Evolutionary conservation across 2,113 vertebrate species (phyloP).

Genomic region (mouse (Mus musculus)): DNA sequence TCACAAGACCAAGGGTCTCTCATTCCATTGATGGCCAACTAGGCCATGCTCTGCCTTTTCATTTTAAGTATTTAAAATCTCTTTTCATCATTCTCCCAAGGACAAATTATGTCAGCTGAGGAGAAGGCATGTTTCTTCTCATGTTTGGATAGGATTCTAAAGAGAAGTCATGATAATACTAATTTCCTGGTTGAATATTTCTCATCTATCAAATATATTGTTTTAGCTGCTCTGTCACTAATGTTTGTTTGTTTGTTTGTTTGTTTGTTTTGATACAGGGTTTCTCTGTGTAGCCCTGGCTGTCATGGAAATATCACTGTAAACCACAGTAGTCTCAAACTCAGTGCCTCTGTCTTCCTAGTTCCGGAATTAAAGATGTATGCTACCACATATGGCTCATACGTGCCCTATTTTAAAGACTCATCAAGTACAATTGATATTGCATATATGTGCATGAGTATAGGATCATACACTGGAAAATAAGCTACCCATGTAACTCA

Average conservation of each 20-base stretch:
- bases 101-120: neutral
- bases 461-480: neutral
- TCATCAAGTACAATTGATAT: neutral
- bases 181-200: conserved; percentile 36
- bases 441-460: neutral
- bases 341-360: neutral
- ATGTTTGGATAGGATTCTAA: neutral
- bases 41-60: neutral
- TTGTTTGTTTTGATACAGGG: neutral
- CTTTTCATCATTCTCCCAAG: neutral
- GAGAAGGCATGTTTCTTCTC: neutral
- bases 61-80: neutral
- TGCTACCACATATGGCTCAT: neutral
- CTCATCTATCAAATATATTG: neutral
- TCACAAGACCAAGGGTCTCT: too few relatives aligned
- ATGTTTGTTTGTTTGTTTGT: too few relatives aligned
- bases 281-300: neutral
- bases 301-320: neutral
- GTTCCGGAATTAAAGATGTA: neutral
- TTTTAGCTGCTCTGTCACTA: neutral
- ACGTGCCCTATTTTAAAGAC: neutral
- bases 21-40: too few relatives aligned
- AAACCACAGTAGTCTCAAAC: neutral
- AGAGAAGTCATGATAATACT: neutral
- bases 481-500: too few relatives aligned